Percentiles rank a stretch among this genome's conserved stretches.
Evolutionary conservation across 2,888 invertebrate genomes (phyloP).

Genomic region (Quadriops clusia): DNA sequence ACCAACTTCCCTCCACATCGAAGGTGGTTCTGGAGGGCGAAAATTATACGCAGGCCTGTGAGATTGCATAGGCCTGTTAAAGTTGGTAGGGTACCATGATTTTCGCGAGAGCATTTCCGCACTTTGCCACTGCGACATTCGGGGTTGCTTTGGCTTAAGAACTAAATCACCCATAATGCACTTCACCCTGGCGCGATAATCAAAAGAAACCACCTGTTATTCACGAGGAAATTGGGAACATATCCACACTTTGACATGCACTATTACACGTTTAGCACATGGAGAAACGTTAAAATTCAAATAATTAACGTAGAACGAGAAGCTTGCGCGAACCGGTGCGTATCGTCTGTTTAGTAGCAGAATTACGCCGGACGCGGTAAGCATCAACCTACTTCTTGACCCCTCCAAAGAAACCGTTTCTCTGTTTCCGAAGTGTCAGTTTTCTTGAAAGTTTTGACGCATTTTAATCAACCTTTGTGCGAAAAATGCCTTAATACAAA

Average conservation of each 20-base stretch:
- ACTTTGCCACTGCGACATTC: constrained; percentile 37
- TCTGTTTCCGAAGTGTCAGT: constrained; percentile 9
- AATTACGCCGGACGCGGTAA: constrained; percentile 9
- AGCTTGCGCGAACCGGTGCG: constrained; percentile 5
- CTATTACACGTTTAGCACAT: too few relatives aligned
- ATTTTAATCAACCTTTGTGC: background rate
- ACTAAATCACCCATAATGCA: constrained; percentile 44
- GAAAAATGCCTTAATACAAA: too few relatives aligned
- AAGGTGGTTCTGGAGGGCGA: constrained; percentile 23
- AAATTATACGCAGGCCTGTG: constrained; percentile 30
- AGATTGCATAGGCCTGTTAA: constrained; percentile 42
- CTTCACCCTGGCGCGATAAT: constrained; percentile 4
- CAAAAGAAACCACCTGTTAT: too few relatives aligned
- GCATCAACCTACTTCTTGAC: constrained; percentile 18
- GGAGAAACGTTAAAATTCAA: too few relatives aligned
- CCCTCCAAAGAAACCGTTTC: constrained; percentile 13
- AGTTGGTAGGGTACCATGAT: constrained; percentile 55
- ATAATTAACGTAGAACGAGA: too few relatives aligned
- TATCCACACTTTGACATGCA: too few relatives aligned
- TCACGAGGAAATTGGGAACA: too few relatives aligned
- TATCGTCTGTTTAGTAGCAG: constrained; percentile 11
- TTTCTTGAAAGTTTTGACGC: constrained; percentile 11
- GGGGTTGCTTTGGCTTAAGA: constrained; percentile 50
- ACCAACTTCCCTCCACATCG: constrained; percentile 23
- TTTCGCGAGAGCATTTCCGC: constrained; percentile 37